Evolutionary conservation across 2,113 vertebrate species (phyloP), one percentile per base, ranked within the genome.

Genomic region (Corydoras maculifer): DNA sequence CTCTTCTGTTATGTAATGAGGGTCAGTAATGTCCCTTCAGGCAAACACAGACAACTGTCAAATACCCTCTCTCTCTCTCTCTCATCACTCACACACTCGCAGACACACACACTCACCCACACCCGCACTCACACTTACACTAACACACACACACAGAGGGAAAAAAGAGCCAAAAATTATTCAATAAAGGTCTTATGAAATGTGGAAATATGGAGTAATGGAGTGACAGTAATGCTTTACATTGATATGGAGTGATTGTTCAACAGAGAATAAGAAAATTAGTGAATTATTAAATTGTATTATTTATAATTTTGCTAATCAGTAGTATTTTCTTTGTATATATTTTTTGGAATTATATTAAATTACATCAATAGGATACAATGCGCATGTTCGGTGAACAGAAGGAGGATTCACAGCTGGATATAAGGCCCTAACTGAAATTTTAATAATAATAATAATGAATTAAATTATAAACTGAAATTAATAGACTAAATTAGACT

Each of bases 1-100:
- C 29, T 61, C 30, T 61, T 7, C 9, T 60, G 51, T 53, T 53
- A 53, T 53, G 51, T 53, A 53, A 53, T 14, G 51, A 9, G 51
- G 51, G 51, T 53, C 51, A 53, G 35, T 53, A 53, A 10, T 12
- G 51, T 53, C 51, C 9, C 4, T 30, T 8, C 13, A 57, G 9
- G 51, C 31, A 29, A 10, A 68, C 12, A 68, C 32, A 59, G 5
- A 68, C 51, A 57, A 67, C 65, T 55, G 43, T 10, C 51, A 54
- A 55, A 60, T 9, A 4, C 25, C 0, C 50, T 6, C 8, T 10
- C 31, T 32, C 31, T 57, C 9, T 15, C 30, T 11, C 25, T 12
- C 29, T 8, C 18, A 51, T 8, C 69, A 30, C 60, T 43, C 51
- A 29, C 12, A 13, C 69, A n/a, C 35, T 10, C 9, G 11, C 18